Base-by-base conservation (phyloP, 2,113 vertebrate species). In the Megaceryle torquata region DNA sequence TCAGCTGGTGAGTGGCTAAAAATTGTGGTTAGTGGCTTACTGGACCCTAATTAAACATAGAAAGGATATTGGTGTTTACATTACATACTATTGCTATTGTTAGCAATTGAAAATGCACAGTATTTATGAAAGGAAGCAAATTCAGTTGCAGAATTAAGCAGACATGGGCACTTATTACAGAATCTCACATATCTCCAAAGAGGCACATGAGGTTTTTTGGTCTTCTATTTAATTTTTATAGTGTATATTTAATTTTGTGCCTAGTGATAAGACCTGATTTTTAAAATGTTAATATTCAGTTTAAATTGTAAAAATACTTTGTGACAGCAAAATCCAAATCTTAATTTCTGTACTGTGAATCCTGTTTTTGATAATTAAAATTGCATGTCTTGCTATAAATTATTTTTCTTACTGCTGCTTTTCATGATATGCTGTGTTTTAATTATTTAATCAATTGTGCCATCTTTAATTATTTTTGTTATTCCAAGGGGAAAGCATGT, bases 1-100 rank as follows among this genome's bases (percentile, higher is more conserved):
- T 96, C 99, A 99, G 89, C 98, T 98, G 98, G 99, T 99, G 84
- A 91, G 98, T 94, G 25, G 24, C 22, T 72, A 41, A 86, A 93
- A 48, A 37, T 53, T 65, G 4, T 76, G 13, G 5, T 76, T 87
- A 46, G 13, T 69, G 10, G 67, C 21, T 65, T 28, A 50, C 41
- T 82, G 46, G 8, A 16, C 53, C 31, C 44, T 75, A 57, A 80
- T 70, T 14, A 48, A 18, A 59, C 8, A 24, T 20, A 8, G 24
- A 63, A 71, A 67, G 6, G 6, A 25, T 87, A 24, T 56, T 70
- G 46, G 10, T 71, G 24, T 82, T 69, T 56, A 11, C 60, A 24
- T 82, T 44, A 35, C 6, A 10, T 46, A 20, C 13, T 24, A 6
- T 14, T 78, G 28, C 15, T 78, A 13, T 37, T 61, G 6, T 63